Percentiles rank a stretch among this genome's conserved stretches.
phyloP scores from a whole-genome alignment of 2,113 vertebrate species.

The Maccullochella peelii region DNA sequence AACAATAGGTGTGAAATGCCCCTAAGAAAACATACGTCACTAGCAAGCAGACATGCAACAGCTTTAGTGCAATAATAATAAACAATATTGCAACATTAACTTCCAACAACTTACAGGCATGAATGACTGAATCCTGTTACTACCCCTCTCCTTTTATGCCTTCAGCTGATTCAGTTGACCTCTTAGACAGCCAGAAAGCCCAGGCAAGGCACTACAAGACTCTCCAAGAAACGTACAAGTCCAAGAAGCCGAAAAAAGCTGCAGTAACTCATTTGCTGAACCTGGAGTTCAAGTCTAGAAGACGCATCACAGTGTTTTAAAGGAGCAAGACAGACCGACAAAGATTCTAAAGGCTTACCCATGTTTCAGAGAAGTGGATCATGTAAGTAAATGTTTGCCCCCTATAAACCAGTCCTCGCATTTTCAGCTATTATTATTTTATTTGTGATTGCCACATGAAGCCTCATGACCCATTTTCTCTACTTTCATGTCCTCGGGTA shows the following conservation, averaged over 20 bases:
- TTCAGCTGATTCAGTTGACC: constrained; percentile 6
- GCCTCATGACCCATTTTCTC: too few species aligned
- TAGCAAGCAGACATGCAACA: not conserved
- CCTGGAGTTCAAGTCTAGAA: not conserved
- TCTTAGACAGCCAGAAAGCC: constrained; percentile 18
- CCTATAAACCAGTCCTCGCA: not conserved
- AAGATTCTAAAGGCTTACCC: constrained; percentile 17
- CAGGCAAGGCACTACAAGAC: constrained; percentile 16
- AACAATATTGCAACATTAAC: too few species aligned
- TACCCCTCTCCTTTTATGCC: too few species aligned
- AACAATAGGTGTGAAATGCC: too few species aligned
- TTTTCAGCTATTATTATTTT: not conserved
- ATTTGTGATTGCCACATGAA: too few species aligned
- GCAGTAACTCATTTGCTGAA: not conserved
- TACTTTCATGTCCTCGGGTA: too few species aligned
- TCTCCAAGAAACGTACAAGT: constrained; percentile 9
- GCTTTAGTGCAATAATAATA: too few species aligned
- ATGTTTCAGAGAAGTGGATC: constrained; percentile 15
- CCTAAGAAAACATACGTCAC: too few species aligned
- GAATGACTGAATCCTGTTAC: too few species aligned
- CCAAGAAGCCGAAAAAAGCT: constrained; percentile 23
- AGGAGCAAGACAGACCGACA: constrained; percentile 18
- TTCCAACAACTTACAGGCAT: too few species aligned
- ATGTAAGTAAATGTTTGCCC: not conserved
- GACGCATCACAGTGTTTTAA: not conserved